Conservation (phyloP, 2,797 vertebrate genomes). For the Sebastes elongatus region DNA sequence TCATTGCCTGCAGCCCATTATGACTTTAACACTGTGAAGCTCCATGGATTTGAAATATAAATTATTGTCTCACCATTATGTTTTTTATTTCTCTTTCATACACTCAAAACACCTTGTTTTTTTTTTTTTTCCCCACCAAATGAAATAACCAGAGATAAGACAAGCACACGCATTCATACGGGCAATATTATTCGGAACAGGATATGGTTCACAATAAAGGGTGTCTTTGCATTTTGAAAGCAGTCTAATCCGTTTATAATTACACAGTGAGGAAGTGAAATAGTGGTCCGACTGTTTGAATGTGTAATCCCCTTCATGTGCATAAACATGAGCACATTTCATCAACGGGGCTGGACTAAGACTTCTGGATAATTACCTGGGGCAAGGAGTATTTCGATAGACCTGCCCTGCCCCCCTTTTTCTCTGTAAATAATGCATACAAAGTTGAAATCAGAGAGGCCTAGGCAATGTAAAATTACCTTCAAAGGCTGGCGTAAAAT, state of each 20-base stretch:
- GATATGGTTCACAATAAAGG: conserved; percentile 70
- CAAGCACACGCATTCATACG: conserved; percentile 51
- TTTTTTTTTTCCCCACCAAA: conserved; percentile 16
- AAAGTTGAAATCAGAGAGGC: conserved; percentile 82
- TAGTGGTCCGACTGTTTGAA: conserved; percentile 73
- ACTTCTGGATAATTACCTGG: conserved; percentile 79
- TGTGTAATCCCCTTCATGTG: conserved; percentile 78
- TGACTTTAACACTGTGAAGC: conserved; percentile 83
- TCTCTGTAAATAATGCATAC: conserved; percentile 73
- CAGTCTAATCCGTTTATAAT: conserved; percentile 84
- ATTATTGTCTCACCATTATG: conserved; percentile 51
- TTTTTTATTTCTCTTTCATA: conserved; percentile 14
- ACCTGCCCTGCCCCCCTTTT: conserved; percentile 41
- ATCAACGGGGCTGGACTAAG: conserved; percentile 71
- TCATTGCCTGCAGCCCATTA: conserved; percentile 88
- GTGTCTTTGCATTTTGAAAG: conserved; percentile 78
- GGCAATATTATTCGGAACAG: conserved; percentile 62
- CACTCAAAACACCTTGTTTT: conserved; percentile 37
- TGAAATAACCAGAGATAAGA: conserved; percentile 60
- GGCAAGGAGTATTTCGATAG: conserved; percentile 68
- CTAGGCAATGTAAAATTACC: conserved; percentile 83
- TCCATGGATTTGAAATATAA: conserved; percentile 66
- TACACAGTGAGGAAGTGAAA: conserved; percentile 76
- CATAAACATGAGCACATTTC: conserved; percentile 81
- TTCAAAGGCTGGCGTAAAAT: conserved; percentile 88